These are phyloP conservation scores for Pharmacophagus antenor DNA, from an alignment of 2,888 invertebrate species.

Conservation along the genomic window DNA sequence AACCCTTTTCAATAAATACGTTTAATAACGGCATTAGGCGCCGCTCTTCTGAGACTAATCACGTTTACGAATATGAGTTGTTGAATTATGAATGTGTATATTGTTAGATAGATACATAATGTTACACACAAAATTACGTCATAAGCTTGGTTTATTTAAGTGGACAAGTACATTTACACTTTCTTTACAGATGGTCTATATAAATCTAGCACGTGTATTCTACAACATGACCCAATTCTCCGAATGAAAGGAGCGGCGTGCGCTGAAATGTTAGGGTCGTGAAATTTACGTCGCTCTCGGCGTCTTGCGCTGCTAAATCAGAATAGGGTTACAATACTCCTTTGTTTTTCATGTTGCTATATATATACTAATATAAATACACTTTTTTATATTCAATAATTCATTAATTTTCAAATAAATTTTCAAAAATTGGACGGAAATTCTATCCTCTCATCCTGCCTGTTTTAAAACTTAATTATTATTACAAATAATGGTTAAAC, in stretches of 20 bases:
- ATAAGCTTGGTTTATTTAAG: too few species aligned
- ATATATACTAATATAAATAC: neutral
- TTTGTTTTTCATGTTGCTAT: neutral
- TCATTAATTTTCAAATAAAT: neutral
- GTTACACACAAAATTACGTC: too few species aligned
- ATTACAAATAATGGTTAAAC: neutral
- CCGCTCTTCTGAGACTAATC: too few species aligned
- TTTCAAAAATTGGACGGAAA: neutral
- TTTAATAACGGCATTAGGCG: too few species aligned
- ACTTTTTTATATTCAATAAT: neutral
- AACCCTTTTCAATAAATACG: too few species aligned
- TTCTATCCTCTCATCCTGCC: neutral
- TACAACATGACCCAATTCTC: slow-evolving; percentile 28
- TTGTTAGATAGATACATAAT: too few species aligned
- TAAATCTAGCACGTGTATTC: slow-evolving; percentile 15
- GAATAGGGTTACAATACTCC: slow-evolving; percentile 11
- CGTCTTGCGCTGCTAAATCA: slow-evolving; percentile 17
- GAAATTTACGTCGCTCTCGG: slow-evolving; percentile 20
- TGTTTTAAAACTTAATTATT: too few species aligned
- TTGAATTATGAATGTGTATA: too few species aligned
- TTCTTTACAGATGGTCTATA: slow-evolving; percentile 16
- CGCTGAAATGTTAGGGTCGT: slow-evolving; percentile 26
- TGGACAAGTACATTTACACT: neutral
- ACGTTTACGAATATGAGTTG: too few species aligned
- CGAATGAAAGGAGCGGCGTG: slow-evolving; percentile 20